A percentile compares a stretch with the other conserved stretches of the same genome.
phyloP scores from a whole-genome alignment of 1,140 invertebrate genomes.

The Cherax destructor region DNA sequence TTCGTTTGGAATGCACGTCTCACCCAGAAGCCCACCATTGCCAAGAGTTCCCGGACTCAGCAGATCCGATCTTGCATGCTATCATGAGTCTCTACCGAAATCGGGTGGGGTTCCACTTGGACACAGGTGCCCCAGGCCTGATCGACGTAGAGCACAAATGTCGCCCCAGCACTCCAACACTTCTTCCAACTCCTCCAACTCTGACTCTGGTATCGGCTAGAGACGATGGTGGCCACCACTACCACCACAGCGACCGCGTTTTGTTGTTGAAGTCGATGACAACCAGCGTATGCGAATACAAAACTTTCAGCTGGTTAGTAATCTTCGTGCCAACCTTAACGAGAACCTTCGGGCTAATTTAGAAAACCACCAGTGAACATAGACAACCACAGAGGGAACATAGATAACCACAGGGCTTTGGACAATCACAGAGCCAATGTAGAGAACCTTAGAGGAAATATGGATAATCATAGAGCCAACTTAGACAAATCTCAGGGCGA shows the following conservation, averaged over 20 bases:
- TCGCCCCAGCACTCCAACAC: slow-evolving; percentile 79
- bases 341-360: slow-evolving; percentile 54
- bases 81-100: slow-evolving; percentile 75
- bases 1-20: slow-evolving; percentile 85
- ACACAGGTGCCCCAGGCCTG: slow-evolving; percentile 64
- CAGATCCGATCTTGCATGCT: slow-evolving; percentile 85
- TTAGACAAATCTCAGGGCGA: slow-evolving; percentile 44
- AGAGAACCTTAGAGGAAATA: slow-evolving; percentile 58
- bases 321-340: slow-evolving; percentile 64
- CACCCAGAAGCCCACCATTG: slow-evolving; percentile 78
- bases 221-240: slow-evolving; percentile 80
- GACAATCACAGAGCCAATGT: slow-evolving; percentile 46
- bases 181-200: slow-evolving; percentile 92
- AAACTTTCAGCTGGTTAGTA: slow-evolving; percentile 72
- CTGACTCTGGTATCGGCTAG: slow-evolving; percentile 94
- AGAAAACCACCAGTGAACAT: slow-evolving; percentile 35
- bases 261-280: slow-evolving; percentile 85
- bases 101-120: slow-evolving; percentile 66
- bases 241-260: slow-evolving; percentile 80
- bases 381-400: slow-evolving; percentile 16
- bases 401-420: slow-evolving; percentile 29
- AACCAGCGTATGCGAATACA: slow-evolving; percentile 76
- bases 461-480: slow-evolving; percentile 56
- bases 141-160: slow-evolving; percentile 73
- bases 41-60: slow-evolving; percentile 91